Evolutionary conservation across 2,797 vertebrate species (phyloP), one percentile per base, ranked within the genome.

Genomic region (Sphenopsis melanotis): DNA sequence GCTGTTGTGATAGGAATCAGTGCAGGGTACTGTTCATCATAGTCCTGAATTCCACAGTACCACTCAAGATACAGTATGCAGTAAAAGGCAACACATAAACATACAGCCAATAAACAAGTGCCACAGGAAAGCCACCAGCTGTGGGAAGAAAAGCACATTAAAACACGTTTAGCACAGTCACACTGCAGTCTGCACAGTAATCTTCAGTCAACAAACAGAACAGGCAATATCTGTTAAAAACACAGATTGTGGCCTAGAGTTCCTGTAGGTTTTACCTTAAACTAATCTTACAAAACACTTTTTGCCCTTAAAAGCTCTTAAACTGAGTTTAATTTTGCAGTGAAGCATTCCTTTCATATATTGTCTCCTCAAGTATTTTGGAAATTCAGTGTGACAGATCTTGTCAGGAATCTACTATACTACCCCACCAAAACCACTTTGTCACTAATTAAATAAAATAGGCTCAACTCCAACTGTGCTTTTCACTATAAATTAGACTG

Each of bases 1-100:
- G 98, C 98, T 1, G 99, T 99, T 49, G 99, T 99, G 71, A 99
- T 20, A 32, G 99, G 98, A 47, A 99, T 98, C 65, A 99, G 93
- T 1, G 98, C 96, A 19, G 99, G 99, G 80, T 99, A 99, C 84
- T 94, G 98, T 8, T 97, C 96, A 47, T 99, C 99, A 2, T 99
- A 99, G 79, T 99, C 98, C 76, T 94, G 92, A 76, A 99, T 98
- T 68, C 99, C 99, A 92, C 95, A 96, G 46, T 98, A 99, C 99
- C 99, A 99, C 69, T 99, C 99, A 81, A 99, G 98, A 92, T 99
- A 99, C 14, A 99, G 83, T 5, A 99, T 99, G 96, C 99, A 99
- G 96, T 99, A 99, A 41, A 97, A 96, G 4, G 99, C 99, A 75
- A 99, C 91, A 10, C 96, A 97, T 44, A 99, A 78, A 88, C 99